These are phyloP conservation scores for Automeris io DNA, from an alignment of 2,888 invertebrate species.

Conservation along the genomic window DNA sequence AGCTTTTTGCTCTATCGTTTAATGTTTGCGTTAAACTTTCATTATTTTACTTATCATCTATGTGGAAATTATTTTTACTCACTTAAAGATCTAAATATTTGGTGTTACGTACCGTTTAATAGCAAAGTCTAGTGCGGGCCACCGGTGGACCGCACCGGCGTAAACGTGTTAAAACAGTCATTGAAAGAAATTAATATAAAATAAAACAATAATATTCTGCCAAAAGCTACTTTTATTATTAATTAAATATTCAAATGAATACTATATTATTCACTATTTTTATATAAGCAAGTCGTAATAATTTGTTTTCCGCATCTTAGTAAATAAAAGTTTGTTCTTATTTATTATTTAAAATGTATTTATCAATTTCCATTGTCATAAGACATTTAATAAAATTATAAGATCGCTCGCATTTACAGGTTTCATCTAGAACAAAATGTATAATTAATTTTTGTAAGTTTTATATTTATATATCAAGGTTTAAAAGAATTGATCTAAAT, in stretches of 20 bases:
- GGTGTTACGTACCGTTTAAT: too few relatives aligned
- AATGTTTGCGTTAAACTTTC: too few relatives aligned
- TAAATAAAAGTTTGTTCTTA: background rate
- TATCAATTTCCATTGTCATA: conserved; percentile 54
- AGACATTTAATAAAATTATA: conserved; percentile 75
- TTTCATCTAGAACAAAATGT: conserved; percentile 49
- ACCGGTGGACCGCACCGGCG: too few relatives aligned
- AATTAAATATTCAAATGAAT: too few relatives aligned
- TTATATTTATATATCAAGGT: background rate
- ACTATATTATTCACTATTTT: background rate
- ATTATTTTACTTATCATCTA: too few relatives aligned
- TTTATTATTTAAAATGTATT: conserved; percentile 21
- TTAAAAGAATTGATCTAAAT: too few relatives aligned
- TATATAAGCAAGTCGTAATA: background rate
- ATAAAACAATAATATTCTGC: background rate
- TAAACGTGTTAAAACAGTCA: background rate
- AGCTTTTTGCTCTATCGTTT: too few relatives aligned
- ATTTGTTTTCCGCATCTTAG: background rate
- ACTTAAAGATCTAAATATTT: too few relatives aligned
- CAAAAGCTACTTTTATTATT: background rate
- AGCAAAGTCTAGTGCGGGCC: too few relatives aligned
- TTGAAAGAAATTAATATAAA: background rate
- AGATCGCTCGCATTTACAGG: conserved; percentile 67
- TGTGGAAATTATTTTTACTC: too few relatives aligned
- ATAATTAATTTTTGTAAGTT: background rate